Conservation (phyloP, 1,140 invertebrate genomes). For the Harlomillsia oculata region DNA sequence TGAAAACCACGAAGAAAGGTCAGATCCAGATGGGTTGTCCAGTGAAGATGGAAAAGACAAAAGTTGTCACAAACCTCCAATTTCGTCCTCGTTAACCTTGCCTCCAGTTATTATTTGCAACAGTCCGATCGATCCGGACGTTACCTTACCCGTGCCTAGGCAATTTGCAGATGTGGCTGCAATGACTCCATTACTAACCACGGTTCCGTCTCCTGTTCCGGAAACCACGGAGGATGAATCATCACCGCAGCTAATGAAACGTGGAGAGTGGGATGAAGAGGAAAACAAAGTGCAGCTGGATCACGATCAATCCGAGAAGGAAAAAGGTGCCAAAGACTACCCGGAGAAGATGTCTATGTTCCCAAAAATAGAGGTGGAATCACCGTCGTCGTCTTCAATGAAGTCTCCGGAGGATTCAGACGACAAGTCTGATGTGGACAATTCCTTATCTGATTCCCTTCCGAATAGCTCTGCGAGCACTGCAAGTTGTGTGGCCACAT, state of each 20-base stretch:
- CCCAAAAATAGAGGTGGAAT: constrained; percentile 34
- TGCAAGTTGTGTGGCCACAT: constrained; percentile 1
- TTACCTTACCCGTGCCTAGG: constrained; percentile 33
- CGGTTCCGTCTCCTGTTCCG: not conserved
- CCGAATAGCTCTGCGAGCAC: constrained; percentile 1
- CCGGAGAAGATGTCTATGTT: not conserved
- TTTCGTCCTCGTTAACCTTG: no score
- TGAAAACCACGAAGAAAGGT: not conserved
- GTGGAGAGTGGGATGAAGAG: constrained; percentile 16
- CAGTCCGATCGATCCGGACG: constrained; percentile 29
- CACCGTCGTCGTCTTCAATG: constrained; percentile 26
- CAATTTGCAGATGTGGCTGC: constrained; percentile 30
- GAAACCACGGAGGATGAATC: constrained; percentile 4
- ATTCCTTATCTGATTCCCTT: not conserved
- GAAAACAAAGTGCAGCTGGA: constrained; percentile 23
- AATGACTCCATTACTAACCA: no score
- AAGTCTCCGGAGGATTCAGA: constrained; percentile 19
- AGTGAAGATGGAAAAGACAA: constrained; percentile 4
- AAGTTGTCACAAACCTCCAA: not conserved
- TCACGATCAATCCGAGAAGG: constrained; percentile 22
- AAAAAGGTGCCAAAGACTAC: not conserved
- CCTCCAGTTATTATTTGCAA: constrained; percentile 2
- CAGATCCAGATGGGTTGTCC: not conserved
- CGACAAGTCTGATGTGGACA: not conserved
- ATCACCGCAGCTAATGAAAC: no score